Base-by-base conservation (phyloP, 2,888 invertebrate genomes). In the Tenthredo scrophulariae region DNA sequence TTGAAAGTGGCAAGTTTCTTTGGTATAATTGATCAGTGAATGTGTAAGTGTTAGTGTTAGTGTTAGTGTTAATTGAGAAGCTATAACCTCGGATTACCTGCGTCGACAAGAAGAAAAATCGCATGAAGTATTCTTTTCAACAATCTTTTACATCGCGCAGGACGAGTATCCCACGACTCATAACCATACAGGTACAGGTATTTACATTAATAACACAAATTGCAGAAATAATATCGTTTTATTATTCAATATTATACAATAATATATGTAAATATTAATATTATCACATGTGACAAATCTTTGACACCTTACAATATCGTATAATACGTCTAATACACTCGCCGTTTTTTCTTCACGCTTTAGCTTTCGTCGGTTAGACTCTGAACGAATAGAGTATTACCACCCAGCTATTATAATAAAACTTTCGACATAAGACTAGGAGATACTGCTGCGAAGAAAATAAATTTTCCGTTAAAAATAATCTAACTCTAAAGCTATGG, bases 171-270 rank as follows among this genome's bases (percentile, higher is more conserved):
- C 9, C n/a, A 40, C 40, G 43, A 43, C 9, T 10, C 26, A 29
- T 15, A 70, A 33, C 33, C 37, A 4, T 70, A 37, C 33, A 37
- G 7, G 6, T 37, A 18, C 18, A 70, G 18, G 6, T 70, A 70
- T 37, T 29, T 10, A 13, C 40, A 75, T 22, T 50, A 4, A 46
- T 26, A 29, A 33, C 0, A 26, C 29, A 1, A n/a, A 37, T 62
- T 58, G 80, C n/a, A 40, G 80, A 58, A 80, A 80, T 80, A 62
- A 80, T 37, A 80, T 80, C 22, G 13, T 40, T 80, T 80, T 62
- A 62, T 80, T 80, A 62, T 80, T 80, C 18, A 40, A 62, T 80
- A 62, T 26, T 10, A n/a, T 54, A 79, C 33, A 54, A 79, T 79
- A 80, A 33, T 40, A 80, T 80, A 80, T 22, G 18, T 62, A 62